Percentiles rank a stretch among this genome's conserved stretches.
phyloP scores from a whole-genome alignment of 2,113 vertebrate species.

The Notarius quadriscutis region DNA sequence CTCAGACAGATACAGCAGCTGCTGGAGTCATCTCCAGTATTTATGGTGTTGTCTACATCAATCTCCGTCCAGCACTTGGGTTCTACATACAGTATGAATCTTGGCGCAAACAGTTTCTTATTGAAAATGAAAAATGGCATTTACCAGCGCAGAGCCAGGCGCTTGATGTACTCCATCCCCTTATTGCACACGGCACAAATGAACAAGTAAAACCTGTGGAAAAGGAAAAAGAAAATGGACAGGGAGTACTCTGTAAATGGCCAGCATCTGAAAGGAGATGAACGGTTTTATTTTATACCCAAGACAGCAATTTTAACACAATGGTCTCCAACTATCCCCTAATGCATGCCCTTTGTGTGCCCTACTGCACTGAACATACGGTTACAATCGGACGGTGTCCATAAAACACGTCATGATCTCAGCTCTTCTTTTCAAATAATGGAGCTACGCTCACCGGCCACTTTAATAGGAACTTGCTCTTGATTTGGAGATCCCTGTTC shows the following conservation, averaged over 20 bases:
- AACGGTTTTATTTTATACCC: not conserved
- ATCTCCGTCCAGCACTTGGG: conserved; percentile 9
- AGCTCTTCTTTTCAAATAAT: conserved; percentile 11
- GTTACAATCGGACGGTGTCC: conserved; percentile 18
- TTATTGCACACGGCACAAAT: conserved; percentile 91
- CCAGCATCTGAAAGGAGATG: conserved; percentile 6
- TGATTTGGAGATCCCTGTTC: too few species aligned
- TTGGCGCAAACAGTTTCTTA: not conserved
- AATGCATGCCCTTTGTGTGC: conserved; percentile 16
- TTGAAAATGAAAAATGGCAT: not conserved
- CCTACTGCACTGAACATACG: not conserved
- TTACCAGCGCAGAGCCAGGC: conserved; percentile 89
- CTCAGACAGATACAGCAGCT: not conserved
- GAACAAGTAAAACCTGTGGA: conserved; percentile 88
- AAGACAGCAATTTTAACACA: conserved; percentile 20
- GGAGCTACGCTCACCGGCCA: too few species aligned
- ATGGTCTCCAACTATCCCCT: conserved; percentile 26
- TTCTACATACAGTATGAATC: conserved; percentile 9
- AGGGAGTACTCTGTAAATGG: conserved; percentile 18
- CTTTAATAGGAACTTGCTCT: too few species aligned
- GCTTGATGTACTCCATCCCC: conserved; percentile 88
- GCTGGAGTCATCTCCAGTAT: not conserved
- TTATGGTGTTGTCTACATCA: not conserved
- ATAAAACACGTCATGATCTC: conserved; percentile 25
- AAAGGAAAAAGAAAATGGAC: conserved; percentile 22